These are phyloP conservation scores for Sepioteuthis lessoniana DNA, from an alignment of 2,888 invertebrate genomes.

Conservation along the genomic window DNA sequence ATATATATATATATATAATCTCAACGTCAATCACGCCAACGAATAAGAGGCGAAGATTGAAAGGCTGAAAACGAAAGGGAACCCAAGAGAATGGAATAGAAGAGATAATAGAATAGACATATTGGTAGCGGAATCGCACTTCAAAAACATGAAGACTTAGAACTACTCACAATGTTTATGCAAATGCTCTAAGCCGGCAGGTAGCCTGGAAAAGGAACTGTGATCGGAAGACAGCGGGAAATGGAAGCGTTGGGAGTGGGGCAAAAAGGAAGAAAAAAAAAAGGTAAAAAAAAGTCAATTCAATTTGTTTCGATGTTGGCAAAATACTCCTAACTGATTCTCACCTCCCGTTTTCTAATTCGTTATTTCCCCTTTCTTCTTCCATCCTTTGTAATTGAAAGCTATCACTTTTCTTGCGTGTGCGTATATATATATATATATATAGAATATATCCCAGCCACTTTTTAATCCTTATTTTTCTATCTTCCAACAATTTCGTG, in stretches of 20 bases:
- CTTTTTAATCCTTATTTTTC: not conserved
- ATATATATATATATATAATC: not conserved
- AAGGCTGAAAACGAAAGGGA: not conserved
- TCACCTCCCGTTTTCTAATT: not conserved
- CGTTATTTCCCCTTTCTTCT: no score
- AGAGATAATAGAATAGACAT: not conserved
- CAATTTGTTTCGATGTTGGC: constrained; percentile 20
- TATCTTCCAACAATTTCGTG: not conserved
- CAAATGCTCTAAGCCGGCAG: not conserved
- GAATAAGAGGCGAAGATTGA: not conserved
- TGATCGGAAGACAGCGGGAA: not conserved
- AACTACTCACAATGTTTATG: not conserved
- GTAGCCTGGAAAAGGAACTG: not conserved
- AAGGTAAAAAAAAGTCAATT: not conserved
- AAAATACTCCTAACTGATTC: not conserved
- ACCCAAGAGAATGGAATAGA: not conserved
- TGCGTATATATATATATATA: no score
- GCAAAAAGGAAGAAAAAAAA: not conserved
- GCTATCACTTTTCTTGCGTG: no score
- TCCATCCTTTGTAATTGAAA: no score
- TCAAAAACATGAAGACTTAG: not conserved
- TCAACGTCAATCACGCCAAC: not conserved
- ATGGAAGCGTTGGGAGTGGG: not conserved
- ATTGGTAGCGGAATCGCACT: not conserved
- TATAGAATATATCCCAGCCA: not conserved